A percentile compares a stretch with the other conserved stretches of the same genome.
Evolutionary conservation across 2,113 vertebrate species (phyloP).

Genomic region (Miniopterus natalensis): DNA sequence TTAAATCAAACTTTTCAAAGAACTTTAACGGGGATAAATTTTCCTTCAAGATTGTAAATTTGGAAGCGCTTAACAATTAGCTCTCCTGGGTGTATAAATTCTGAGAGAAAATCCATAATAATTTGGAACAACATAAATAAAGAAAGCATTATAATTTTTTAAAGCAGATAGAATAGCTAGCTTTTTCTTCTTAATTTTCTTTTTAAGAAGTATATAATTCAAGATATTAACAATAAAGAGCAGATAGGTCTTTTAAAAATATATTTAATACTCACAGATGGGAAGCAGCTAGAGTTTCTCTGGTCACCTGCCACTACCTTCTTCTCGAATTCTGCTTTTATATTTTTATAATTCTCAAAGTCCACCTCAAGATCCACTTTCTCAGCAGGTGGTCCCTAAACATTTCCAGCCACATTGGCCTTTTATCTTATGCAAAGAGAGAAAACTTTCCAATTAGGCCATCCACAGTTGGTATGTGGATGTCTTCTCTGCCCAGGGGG

Average conservation of each 20-base stretch:
- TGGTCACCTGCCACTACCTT: neutral
- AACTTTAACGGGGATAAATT: neutral
- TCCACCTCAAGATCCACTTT: neutral
- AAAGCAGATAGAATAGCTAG: neutral
- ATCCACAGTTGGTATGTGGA: accelerated
- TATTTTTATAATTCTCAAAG: neutral
- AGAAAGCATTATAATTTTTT: neutral
- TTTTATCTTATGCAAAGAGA: neutral
- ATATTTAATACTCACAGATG: neutral
- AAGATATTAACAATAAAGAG: neutral
- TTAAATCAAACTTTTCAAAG: neutral
- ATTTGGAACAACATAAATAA: neutral
- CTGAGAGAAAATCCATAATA: neutral
- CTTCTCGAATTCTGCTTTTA: neutral
- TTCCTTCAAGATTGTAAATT: neutral
- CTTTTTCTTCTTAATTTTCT: neutral
- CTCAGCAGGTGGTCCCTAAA: neutral
- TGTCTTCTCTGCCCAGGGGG: neutral
- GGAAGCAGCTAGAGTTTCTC: neutral
- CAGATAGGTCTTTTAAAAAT: neutral
- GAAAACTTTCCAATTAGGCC: neutral
- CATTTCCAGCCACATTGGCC: neutral
- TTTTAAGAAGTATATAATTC: neutral
- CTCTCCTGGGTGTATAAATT: neutral
- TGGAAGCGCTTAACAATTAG: neutral